Conservation (phyloP, 2,888 invertebrate species). For the Linhomoeus sp. region DNA sequence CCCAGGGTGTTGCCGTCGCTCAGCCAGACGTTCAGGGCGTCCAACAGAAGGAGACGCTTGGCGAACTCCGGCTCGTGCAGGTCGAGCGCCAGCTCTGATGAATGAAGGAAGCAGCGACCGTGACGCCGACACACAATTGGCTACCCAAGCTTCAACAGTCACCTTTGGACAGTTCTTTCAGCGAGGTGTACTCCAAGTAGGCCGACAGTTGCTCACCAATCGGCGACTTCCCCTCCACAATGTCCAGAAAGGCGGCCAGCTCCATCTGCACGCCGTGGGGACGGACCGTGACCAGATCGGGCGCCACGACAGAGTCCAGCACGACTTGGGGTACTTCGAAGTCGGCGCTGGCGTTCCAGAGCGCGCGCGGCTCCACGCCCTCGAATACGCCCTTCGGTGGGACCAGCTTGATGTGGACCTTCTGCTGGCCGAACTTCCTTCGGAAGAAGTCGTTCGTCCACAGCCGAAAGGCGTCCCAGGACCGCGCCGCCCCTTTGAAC, state of each 20-base stretch:
- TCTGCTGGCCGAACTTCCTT: slow-evolving; percentile 12
- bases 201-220: slow-evolving; percentile 18
- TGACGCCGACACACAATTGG: background rate
- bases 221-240: slow-evolving; percentile 16
- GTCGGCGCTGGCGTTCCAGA: slow-evolving; percentile 22
- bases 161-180: slow-evolving; percentile 17
- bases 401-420: slow-evolving; percentile 2
- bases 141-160: background rate
- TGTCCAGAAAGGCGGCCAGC: slow-evolving; percentile 24
- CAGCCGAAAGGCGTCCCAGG: no score
- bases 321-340: slow-evolving; percentile 15
- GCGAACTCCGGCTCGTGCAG: slow-evolving; percentile 21
- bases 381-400: background rate
- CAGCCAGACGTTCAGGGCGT: slow-evolving; percentile 27
- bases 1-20: slow-evolving; percentile 30
- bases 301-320: slow-evolving; percentile 15
- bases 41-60: slow-evolving; percentile 12
- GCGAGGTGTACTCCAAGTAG: slow-evolving; percentile 28
- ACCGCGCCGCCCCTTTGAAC: no score
- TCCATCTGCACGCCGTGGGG: slow-evolving; percentile 25
- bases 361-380: slow-evolving; percentile 19
- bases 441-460: slow-evolving; percentile 24
- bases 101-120: background rate
- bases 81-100: slow-evolving; percentile 19
- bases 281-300: slow-evolving; percentile 27